Base-by-base conservation (phyloP, 92 coral and sea anemone genomes). In the Heliopora coerulea region DNA sequence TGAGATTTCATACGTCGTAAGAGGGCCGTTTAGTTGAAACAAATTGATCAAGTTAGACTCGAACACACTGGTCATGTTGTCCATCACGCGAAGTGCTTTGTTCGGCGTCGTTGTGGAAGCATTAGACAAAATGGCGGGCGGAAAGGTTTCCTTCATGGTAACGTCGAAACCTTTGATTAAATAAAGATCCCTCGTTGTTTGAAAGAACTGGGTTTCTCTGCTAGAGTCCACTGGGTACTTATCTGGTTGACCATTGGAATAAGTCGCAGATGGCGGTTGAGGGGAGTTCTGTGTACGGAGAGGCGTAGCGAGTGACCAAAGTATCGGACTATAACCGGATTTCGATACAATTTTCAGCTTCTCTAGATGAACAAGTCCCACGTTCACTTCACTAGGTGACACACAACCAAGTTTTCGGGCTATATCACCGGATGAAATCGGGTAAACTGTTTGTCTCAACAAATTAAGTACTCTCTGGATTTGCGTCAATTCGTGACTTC, bases 101-200 rank as follows among this genome's bases (percentile, higher is more conserved):
- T 39, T 28, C 1, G 74, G 35, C 15, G 57, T 30, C 24, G 74
- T 67, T 67, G 72, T 40, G 11, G 62, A 20, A 30, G 61, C 31
- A 30, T 42, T 29, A 70, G 77, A 52, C 63, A 70, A 70, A 14
- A 70, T 70, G 77, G 77, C 63, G 62, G 77, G 19, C 30, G 77
- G 56, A 28, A 46, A 23, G 6, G 31, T 30, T 70, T 70, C 42
- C 28, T 18, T 70, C 24, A 63, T 37, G 5, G 58, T 40, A 31
- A 28, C 21, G 34, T 61, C 33, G 54, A 17, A 11, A 49, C 28
- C 46, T 44, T 52, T 54, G 46, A 37, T 24, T 70, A 32, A 52
- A 70, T 50, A 70, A 17, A 49, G 10, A 52, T 70, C 77, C 18
- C 30, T 70, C 59, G 59, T n/a, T 30, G 15, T 70, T 25, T 30